Evolutionary conservation across 1,140 invertebrate species (phyloP).

Genomic region (Hesperophylax magnus): DNA sequence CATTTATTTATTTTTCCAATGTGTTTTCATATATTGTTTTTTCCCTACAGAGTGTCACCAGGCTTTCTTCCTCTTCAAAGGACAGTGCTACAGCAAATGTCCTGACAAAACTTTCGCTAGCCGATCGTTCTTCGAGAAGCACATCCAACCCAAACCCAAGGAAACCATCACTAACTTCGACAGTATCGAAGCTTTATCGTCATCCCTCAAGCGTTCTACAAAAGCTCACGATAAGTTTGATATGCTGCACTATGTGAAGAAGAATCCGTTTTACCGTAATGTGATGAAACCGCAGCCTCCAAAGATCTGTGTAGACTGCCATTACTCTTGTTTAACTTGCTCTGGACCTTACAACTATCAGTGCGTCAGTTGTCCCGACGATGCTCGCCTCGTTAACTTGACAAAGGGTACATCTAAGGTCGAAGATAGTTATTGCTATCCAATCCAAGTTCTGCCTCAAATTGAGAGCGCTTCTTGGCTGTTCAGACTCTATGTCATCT

Average conservation of each 20-base stretch:
- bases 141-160: conserved; percentile 24
- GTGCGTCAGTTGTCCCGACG: conserved; percentile 70
- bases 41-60: conserved; percentile 52
- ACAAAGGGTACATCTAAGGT: conserved; percentile 35
- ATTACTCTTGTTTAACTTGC: conserved; percentile 74
- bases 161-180: conserved; percentile 2
- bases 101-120: conserved; percentile 53
- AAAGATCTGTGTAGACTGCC: conserved; percentile 64
- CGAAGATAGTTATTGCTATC: conserved; percentile 65
- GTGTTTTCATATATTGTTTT: not conserved
- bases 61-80: conserved; percentile 43
- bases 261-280: conserved; percentile 30
- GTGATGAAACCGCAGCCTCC: conserved; percentile 49
- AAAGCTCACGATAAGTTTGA: not conserved
- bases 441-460: conserved; percentile 58
- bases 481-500: conserved; percentile 58
- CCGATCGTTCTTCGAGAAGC: conserved; percentile 14
- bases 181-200: conserved; percentile 5
- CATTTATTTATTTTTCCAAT: too few species aligned
- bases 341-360: conserved; percentile 72
- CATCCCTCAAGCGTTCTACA: conserved; percentile 45
- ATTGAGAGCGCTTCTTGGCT: conserved; percentile 61
- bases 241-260: not conserved
- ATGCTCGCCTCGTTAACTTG: conserved; percentile 63
- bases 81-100: conserved; percentile 46